Evolutionary conservation across 2,888 invertebrate genomes (phyloP), one percentile per base, ranked within the genome.

Genomic region (Drosophila mimetica): DNA sequence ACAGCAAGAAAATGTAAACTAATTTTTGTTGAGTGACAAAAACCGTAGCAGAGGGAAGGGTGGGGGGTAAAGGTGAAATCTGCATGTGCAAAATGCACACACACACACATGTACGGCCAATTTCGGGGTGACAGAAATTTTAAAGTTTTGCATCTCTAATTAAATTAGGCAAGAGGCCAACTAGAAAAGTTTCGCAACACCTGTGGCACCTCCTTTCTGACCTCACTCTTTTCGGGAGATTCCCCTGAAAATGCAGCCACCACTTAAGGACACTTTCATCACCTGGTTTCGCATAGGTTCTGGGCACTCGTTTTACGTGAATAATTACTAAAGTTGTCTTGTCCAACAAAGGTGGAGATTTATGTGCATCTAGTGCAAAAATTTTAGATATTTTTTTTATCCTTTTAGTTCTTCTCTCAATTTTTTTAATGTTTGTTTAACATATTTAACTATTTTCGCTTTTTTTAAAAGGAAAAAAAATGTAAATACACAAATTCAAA

Each of bases 301-400:
- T 39, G n/a, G 9, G 28, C 13, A 30, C 18, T 28, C 16, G 22
- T 22, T 36, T 59, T 37, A 72, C 55, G 65, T 86, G 79, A 83
- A 83, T 86, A 86, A 83, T 83, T 83, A 86, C 82, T 71, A 55
- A 83, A 83, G 86, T 86, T 86, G 71, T 54, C 69, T 42, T 30
- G 41, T 30, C 16, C 25, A 41, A 41, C 50, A 52, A 69, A 44
- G 54, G 34, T 53, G 65, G 4, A 76, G 73, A 83, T 83, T 83
- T 83, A 86, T 83, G 78, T 59, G 83, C 76, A 76, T 66, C 78
- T 48, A 14, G 76, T 69, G 71, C 32, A 52, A 55, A 51, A 69
- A 67, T 71, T 70, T 78, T 4, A n/a, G 4, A n/a, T 2, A 30
- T 16, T 25, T 25, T 44, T 8, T 7, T 7, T 14, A 1, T 36